phyloP scores from a whole-genome alignment of 2,113 vertebrate genomes.

The Cheirogaleus medius region DNA sequence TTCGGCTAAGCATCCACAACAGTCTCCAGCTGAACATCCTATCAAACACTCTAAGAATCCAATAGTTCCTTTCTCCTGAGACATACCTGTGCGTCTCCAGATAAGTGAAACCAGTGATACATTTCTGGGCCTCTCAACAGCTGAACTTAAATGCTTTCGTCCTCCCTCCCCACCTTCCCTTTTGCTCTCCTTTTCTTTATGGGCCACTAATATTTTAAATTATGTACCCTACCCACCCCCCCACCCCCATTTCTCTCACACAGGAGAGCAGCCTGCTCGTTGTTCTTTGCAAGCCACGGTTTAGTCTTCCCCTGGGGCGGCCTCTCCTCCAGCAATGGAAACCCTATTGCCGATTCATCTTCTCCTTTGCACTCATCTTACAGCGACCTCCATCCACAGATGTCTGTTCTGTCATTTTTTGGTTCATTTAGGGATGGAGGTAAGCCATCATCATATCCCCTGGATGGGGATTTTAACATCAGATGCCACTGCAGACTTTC shows the following conservation, averaged over 20 bases:
- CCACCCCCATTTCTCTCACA: neutral
- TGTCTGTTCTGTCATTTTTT: neutral
- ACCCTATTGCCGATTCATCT: neutral
- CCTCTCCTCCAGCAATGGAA: neutral
- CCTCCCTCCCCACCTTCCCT: neutral
- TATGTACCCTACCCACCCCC: neutral
- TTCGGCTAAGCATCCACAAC: neutral
- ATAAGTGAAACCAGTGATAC: neutral
- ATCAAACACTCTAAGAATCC: neutral
- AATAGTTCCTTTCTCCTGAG: neutral
- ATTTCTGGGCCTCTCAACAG: too few relatives aligned
- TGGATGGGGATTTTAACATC: neutral
- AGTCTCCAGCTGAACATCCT: neutral
- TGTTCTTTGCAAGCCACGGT: neutral
- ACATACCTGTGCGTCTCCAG: rapidly evolving
- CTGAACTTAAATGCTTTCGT: neutral
- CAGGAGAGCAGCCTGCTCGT: too few relatives aligned
- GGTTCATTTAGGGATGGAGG: neutral
- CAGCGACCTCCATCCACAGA: neutral
- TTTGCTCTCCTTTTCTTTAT: neutral
- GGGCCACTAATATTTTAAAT: neutral
- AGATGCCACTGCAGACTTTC: neutral
- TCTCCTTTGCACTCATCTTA: neutral
- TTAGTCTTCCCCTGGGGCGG: neutral
- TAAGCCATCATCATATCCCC: neutral